phyloP scores from a whole-genome alignment of 2,113 vertebrate genomes.

The Sinosuthora webbiana region DNA sequence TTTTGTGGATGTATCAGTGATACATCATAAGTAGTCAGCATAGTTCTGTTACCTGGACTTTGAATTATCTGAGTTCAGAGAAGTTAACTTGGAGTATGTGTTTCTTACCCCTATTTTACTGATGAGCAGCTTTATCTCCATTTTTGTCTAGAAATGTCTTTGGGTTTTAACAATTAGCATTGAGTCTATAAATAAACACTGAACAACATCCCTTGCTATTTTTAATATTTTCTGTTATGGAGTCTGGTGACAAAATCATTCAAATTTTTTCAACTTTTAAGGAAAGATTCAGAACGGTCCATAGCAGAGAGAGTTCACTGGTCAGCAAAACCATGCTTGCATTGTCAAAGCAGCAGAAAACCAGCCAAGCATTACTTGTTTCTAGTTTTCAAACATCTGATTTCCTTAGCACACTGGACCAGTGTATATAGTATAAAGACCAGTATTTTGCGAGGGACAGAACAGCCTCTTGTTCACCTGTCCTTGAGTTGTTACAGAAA shows the following conservation, averaged over 20 bases:
- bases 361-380: neutral
- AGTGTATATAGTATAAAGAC: neutral
- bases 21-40: neutral
- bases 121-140: neutral
- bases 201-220: slow-evolving; percentile 27
- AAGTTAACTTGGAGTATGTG: neutral
- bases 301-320: neutral
- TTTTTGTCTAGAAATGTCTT: neutral
- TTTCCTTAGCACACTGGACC: neutral
- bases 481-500: neutral
- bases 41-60: neutral
- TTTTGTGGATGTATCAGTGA: neutral
- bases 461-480: neutral
- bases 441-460: neutral
- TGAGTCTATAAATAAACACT: neutral
- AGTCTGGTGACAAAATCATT: slow-evolving; percentile 21
- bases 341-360: neutral
- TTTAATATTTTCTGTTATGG: slow-evolving; percentile 5
- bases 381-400: neutral
- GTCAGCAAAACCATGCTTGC: neutral
- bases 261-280: slow-evolving; percentile 62
- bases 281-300: slow-evolving; percentile 23
- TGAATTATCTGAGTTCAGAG: neutral
- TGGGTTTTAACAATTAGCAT: neutral
- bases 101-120: neutral